Evolutionary conservation across 2,113 vertebrate genomes (phyloP), one percentile per base, ranked within the genome.

Genomic region (Coregonus clupeaformis): DNA sequence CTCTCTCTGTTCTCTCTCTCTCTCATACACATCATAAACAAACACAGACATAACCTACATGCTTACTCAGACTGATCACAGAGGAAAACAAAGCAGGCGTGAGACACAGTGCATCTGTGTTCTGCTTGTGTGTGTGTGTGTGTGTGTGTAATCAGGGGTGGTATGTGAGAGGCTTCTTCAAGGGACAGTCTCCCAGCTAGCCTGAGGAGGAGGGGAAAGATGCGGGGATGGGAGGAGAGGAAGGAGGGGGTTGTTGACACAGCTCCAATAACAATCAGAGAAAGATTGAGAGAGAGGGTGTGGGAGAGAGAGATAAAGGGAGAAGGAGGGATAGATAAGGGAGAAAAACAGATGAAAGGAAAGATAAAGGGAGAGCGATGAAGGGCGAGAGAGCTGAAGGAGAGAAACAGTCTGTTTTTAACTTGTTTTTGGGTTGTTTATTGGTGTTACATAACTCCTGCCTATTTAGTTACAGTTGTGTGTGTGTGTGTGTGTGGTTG

Each of bases 391-490:
- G 32, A 3, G 77, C 30, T 36, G 36, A 36, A 78, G 73, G 36
- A 24, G 59, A 70, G 25, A n/a, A 82, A 72, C 32, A 71, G 82
- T 74, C 73, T 75, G 77, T 81, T 83, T 77, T 82, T 81, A 75
- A 84, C 83, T 80, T 87, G 77, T 83, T 88, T 85, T 85, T 83
- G 32, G 82, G 82, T 88, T 86, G 86, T 90, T 91, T 90, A 86
- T 86, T 85, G 84, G 70, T 13, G 52, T 91, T 91, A 78, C 47
- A n/a, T 84, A 91, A 91, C 84, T 81, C 77, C 80, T 73, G 71
- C 76, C 82, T 79, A 77, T 82, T 73, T 78, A 68, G 78, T 73
- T 75, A 67, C 63, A 80, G 71, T 73, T 63, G 49, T 55, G n/a
- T n/a, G 24, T 14, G 68, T 69, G 59, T 81, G 85, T 77, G 76